These are phyloP conservation scores for Noctua pronuba DNA, from an alignment of 2,888 invertebrate genomes.

Conservation along the genomic window DNA sequence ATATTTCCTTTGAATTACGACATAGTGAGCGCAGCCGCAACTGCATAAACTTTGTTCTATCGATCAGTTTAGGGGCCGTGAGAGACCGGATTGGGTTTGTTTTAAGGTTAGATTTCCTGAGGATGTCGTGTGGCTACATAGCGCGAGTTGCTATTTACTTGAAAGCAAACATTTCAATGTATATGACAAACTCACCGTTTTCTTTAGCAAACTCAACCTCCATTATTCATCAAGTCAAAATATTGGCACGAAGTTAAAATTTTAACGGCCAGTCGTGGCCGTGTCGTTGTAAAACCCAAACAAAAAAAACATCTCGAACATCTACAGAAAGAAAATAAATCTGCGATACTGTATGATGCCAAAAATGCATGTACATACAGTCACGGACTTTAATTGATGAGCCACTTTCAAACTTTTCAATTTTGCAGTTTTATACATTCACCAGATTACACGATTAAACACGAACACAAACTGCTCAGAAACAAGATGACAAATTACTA, in stretches of 20 bases:
- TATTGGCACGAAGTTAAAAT: not conserved
- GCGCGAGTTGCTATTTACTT: too few relatives aligned
- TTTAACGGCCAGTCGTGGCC: not conserved
- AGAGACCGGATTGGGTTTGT: not conserved
- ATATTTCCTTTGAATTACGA: slow-evolving; percentile 17
- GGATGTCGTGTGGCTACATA: not conserved
- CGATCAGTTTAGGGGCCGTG: not conserved
- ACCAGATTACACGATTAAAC: too few relatives aligned
- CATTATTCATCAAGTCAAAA: not conserved
- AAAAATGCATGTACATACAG: not conserved
- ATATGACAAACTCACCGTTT: not conserved
- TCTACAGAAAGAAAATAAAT: not conserved
- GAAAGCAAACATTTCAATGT: not conserved
- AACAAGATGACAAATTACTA: too few relatives aligned
- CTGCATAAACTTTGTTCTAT: not conserved
- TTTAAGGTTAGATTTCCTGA: not conserved
- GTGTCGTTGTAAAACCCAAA: not conserved
- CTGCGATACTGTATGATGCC: not conserved
- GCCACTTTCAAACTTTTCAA: too few relatives aligned
- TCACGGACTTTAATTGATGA: too few relatives aligned
- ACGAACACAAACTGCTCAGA: too few relatives aligned
- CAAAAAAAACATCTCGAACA: not conserved
- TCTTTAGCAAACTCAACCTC: not conserved
- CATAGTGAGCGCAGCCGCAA: not conserved
- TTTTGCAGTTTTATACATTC: too few relatives aligned